Evolutionary conservation across 2,113 vertebrate species (phyloP).

Genomic region (Anolis carolinensis): DNA sequence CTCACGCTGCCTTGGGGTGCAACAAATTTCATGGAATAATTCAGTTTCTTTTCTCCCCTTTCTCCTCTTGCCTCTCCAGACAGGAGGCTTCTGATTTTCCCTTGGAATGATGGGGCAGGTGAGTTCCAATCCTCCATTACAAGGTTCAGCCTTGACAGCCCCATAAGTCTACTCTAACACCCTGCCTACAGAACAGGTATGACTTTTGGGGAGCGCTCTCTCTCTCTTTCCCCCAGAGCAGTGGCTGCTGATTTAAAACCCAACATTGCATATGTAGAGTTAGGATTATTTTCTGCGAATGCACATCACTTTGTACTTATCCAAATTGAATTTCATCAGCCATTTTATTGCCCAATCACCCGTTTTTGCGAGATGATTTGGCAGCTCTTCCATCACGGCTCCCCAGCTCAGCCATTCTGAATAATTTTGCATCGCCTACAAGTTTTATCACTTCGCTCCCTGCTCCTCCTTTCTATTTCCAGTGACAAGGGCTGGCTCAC

Average conservation of each 20-base stretch:
- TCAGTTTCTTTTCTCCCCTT: not conserved
- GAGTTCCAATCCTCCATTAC: not conserved
- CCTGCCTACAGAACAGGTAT: not conserved
- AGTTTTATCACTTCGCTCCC: not conserved
- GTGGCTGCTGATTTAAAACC: not conserved
- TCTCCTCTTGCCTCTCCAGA: not conserved
- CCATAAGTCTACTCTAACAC: not conserved
- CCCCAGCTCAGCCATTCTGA: not conserved
- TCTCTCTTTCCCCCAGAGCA: not conserved
- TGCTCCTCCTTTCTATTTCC: not conserved
- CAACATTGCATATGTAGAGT: not conserved
- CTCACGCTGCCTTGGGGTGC: too few relatives aligned
- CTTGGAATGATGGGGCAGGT: not conserved
- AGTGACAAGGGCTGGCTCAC: not conserved
- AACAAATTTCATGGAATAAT: too few relatives aligned
- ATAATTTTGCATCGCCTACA: not conserved
- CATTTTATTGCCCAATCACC: conserved; percentile 17
- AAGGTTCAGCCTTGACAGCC: not conserved
- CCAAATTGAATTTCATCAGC: conserved; percentile 12
- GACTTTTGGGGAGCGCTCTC: not conserved
- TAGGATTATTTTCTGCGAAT: not conserved
- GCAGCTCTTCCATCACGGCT: not conserved
- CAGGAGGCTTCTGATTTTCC: not conserved
- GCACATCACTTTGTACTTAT: conserved; percentile 3
- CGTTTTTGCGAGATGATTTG: conserved; percentile 3